Evolutionary conservation across 2,113 vertebrate genomes (phyloP), one percentile per base, ranked within the genome.

Genomic region (Carollia perspicillata): DNA sequence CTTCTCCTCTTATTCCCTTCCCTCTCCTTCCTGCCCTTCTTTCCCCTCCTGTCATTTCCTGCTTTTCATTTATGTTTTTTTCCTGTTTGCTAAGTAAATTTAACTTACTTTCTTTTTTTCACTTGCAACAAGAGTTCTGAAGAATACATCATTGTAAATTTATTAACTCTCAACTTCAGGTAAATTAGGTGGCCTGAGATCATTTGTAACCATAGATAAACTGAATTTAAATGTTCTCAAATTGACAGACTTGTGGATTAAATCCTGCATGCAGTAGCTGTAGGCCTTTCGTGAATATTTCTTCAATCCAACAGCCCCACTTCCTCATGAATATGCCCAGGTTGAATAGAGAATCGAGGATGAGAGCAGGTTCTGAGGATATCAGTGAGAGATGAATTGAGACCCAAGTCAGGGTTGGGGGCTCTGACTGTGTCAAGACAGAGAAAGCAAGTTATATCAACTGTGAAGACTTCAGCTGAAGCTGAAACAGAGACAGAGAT

Each of bases 181-280:
- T 49, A 84, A 66, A 2, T 79, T 60, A 44, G 18, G 28, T 69
- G 18, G n/a, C 22, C 35, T 63, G 33, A 88, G 55, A 55, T 53
- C 81, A 69, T 72, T 92, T 93, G 68, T 92, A 93, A 79, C 16
- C 5, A 35, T 37, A 93, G 33, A 65, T 40, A 74, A 93, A 68
- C 2, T 63, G 72, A 75, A 74, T 53, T 68, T 63, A 40, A 94
- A 69, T 69, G 35, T 66, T 65, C 58, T 53, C 40, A 63, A 55
- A 63, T 23, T 8, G 35, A 90, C 30, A 49, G 65, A 77, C 3
- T 23, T 81, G 22, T 63, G 26, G 58, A 55, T 72, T 74, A 74
- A 66, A 84, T 72, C 12, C 44, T 79, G 53, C 4, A 42, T 22
- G 55, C 3, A 78, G 40, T 12, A n/a, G 17, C 63, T 35, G 26